Evolutionary conservation across 2,113 vertebrate species (phyloP), one percentile per base, ranked within the genome.

Genomic region (Megaleporinus macrocephalus): DNA sequence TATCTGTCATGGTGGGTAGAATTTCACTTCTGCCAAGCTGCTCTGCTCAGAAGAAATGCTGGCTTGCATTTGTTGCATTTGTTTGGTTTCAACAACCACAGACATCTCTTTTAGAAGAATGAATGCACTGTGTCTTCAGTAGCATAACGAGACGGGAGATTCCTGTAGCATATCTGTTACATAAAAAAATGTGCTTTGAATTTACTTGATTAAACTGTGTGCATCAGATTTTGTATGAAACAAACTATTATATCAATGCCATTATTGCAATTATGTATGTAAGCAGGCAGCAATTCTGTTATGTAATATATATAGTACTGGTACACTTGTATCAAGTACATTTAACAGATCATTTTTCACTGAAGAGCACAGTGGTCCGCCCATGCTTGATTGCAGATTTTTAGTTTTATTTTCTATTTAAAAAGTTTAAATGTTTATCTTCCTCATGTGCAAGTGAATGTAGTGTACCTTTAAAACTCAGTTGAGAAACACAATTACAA

Each of bases 31-130:
- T 87, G 85, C 85, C 87, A 89, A 84, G 61, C 81, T 85, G 76
- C 86, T 84, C 85, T 90, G 87, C 88, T 87, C 62, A 87, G 27
- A 83, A 74, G 83, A 85, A 87, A 88, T 88, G 87, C 86, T 82
- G 80, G 85, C 87, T 92, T 90, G 90, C 69, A 86, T 92, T 90
- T 82, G 73, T 82, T 83, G 83, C 70, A 79, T 53, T n/a, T 61
- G 74, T 77, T 80, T 26, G 13, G 13, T 85, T 61, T 83, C 79
- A 71, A 18, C 44, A 84, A 86, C 79, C 53, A 0, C 86, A 89
- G 84, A 82, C 83, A 47, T 51, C 81, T 87, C 85, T 84, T 87
- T 89, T 78, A 79, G 62, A 76, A 71, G 57, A 61, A n/a, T 27
- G 29, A 70, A 36, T 55, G 51, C 16, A 69, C 49, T 24, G 18